Evolutionary conservation across 92 coral and sea anemone species (phyloP), one percentile per base, ranked within the genome.

Genomic region (Nematostella vectensis): DNA sequence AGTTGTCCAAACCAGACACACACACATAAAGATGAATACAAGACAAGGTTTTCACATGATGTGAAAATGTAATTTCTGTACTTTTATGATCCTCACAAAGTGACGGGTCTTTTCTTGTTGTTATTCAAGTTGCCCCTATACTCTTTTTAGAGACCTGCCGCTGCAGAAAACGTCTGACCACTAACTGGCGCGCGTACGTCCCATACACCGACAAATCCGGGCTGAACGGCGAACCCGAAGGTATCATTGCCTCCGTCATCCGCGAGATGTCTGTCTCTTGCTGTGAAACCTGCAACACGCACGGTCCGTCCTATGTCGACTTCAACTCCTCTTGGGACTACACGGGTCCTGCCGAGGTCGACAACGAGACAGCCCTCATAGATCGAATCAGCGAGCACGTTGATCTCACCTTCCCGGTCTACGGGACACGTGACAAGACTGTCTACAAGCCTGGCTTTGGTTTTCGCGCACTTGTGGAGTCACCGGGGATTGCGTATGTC

Each of bases 401-500:
- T 11, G 82, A 76, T 43, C 47, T 76, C 22, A 68, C 63, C 31
- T 76, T 76, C 45, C 82, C 82, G 0, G 57, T 58, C 1, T 56
- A 47, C 48, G 82, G 82, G 2, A 36, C 47, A 31, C 61, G 48
- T 17, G 68, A 72, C 27, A 71, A 76, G 61, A 48, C 38, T 2
- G 57, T 29, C 10, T 69, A 68, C 38, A 58, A 50, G 0, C 55
- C 53, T 11, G 74, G 76, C 27, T 76, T 60, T 50, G 82, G 82
- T 30, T 76, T 44, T 55, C 55, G 74, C 31, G 69, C 82, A 12
- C 47, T 76, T 12, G 51, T 76, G 16, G 82, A 69, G 47, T 68
- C 82, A 11, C 82, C 82, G 6, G 82, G 82, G n/a, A 66, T 76
- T 29, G 71, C 66, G 29, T 69, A 60, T 40, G 76, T 76, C 12